Conservation (phyloP, 2,888 invertebrate species). For the Steromphala cineraria region DNA sequence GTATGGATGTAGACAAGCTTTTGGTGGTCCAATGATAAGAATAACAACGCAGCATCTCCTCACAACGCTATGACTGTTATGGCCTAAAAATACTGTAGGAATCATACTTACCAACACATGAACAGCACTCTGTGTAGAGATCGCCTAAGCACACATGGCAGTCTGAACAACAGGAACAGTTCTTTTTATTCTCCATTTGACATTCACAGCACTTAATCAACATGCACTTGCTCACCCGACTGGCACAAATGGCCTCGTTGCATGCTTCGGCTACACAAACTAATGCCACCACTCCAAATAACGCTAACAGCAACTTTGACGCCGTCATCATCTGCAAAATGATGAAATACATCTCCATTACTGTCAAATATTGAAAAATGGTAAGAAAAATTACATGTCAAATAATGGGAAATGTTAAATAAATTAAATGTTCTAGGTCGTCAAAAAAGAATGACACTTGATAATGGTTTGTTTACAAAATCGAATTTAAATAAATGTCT, state of each 20-base stretch:
- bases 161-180: slow-evolving; percentile 95
- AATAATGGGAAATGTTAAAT: too few species aligned
- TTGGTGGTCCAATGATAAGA: too few species aligned
- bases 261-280: slow-evolving; percentile 77
- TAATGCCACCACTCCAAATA: slow-evolving; percentile 29
- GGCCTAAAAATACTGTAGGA: too few species aligned
- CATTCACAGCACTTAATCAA: slow-evolving; percentile 97
- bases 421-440: too few species aligned
- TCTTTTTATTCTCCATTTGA: slow-evolving; percentile 83
- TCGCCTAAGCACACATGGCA: slow-evolving; percentile 92
- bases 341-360: not conserved
- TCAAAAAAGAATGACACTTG: too few species aligned
- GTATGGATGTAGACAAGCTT: too few species aligned
- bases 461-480: too few species aligned
- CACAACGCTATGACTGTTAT: too few species aligned
- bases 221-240: slow-evolving; percentile 97
- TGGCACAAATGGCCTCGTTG: slow-evolving; percentile 96
- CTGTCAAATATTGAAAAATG: too few species aligned
- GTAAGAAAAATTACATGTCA: too few species aligned
- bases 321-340: not conserved
- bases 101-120: slow-evolving; percentile 93
- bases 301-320: not conserved
- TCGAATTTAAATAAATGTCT: too few species aligned
- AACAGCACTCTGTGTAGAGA: slow-evolving; percentile 94
- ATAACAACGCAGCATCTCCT: too few species aligned